Conservation (phyloP, 2,888 invertebrate species). For the Sarcophaga variegata region DNA sequence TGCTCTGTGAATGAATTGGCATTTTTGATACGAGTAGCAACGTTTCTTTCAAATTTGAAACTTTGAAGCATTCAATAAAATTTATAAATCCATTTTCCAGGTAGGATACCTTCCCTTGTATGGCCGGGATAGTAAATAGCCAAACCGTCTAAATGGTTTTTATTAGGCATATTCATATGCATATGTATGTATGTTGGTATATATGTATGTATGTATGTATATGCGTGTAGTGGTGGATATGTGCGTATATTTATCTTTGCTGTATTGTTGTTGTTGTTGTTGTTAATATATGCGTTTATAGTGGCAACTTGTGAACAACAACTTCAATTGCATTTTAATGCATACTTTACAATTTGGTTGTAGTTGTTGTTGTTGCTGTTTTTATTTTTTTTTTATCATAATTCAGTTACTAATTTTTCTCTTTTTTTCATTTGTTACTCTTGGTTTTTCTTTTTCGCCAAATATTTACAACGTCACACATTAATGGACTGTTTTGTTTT, state of each 20-base stretch:
- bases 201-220: too few relatives aligned
- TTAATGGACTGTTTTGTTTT: background rate
- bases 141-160: too few relatives aligned
- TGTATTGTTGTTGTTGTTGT: too few relatives aligned
- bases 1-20: too few relatives aligned
- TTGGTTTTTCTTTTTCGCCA: slow-evolving; percentile 2
- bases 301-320: slow-evolving; percentile 68
- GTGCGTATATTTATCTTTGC: background rate
- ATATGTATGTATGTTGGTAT: too few relatives aligned
- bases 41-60: too few relatives aligned
- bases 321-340: slow-evolving; percentile 64
- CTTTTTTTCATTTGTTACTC: background rate
- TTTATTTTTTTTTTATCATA: slow-evolving; percentile 18
- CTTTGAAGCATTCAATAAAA: too few relatives aligned
- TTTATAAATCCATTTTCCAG: too few relatives aligned
- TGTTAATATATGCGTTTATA: slow-evolving; percentile 50
- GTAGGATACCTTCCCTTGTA: background rate
- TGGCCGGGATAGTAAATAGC: background rate
- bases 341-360: background rate
- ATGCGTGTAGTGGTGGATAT: background rate
- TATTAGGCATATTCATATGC: too few relatives aligned
- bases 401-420: slow-evolving; percentile 4
- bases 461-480: slow-evolving; percentile 35
- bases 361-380: background rate
- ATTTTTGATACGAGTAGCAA: too few relatives aligned